Evolutionary conservation across 2,113 vertebrate genomes (phyloP).

Genomic region (Polyodon spathula): DNA sequence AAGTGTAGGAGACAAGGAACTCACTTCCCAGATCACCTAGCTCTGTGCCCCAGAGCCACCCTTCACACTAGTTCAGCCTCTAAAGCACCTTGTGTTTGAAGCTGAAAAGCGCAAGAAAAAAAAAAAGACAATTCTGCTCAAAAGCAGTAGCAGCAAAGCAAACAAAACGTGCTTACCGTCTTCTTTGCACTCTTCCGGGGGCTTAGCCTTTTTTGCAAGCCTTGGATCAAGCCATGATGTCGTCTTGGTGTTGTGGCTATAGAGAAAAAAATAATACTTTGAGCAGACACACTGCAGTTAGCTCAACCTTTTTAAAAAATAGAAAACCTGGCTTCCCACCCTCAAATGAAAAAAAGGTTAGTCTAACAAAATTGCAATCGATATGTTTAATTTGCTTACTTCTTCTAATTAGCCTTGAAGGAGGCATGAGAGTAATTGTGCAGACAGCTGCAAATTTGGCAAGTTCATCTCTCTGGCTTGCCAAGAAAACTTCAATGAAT

Average conservation of each 20-base stretch:
- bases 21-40: too few relatives aligned
- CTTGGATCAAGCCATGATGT: constrained; percentile 99
- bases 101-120: too few relatives aligned
- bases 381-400: constrained; percentile 93
- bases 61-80: too few relatives aligned
- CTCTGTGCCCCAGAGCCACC: too few relatives aligned
- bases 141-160: background rate
- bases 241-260: constrained; percentile 99
- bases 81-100: too few relatives aligned
- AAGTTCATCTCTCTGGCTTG: constrained; percentile 67
- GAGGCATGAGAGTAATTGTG: constrained; percentile 65
- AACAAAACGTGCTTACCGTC: constrained; percentile 69
- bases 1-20: too few relatives aligned
- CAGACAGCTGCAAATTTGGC: constrained; percentile 74
- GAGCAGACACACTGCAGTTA: constrained; percentile 66
- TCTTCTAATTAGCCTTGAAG: constrained; percentile 77
- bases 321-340: constrained; percentile 20
- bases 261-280: constrained; percentile 72
- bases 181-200: constrained; percentile 97
- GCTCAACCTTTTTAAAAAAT: constrained; percentile 62
- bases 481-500: constrained; percentile 74
- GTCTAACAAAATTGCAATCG: constrained; percentile 76
- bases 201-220: constrained; percentile 97
- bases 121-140: background rate
- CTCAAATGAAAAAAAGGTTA: constrained; percentile 43